These are phyloP conservation scores for Centropus bengalensis DNA, from an alignment of 2,113 vertebrate species.

Conservation along the genomic window DNA sequence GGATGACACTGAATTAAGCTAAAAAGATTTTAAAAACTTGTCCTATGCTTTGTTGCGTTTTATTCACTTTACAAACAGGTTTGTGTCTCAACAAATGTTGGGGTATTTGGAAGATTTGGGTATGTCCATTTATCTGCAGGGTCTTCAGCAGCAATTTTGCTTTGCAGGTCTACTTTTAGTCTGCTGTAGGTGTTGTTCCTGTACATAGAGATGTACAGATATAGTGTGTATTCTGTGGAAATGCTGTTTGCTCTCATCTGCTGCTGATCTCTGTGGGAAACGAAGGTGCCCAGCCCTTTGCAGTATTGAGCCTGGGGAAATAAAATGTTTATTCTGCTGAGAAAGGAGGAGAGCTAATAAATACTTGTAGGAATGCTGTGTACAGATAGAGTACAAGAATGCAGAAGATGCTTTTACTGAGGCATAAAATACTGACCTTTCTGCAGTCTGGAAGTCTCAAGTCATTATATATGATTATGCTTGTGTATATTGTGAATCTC, in stretches of 20 bases:
- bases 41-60: not conserved
- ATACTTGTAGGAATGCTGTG: not conserved
- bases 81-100: not conserved
- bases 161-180: not conserved
- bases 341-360: not conserved
- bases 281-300: not conserved
- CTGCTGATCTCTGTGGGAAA: not conserved
- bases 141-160: not conserved
- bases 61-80: not conserved
- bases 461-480: not conserved
- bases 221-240: fast-evolving
- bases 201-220: fast-evolving
- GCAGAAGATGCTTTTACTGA: not conserved
- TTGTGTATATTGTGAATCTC: not conserved
- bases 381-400: not conserved
- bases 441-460: not conserved
- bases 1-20: too few species aligned
- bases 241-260: not conserved
- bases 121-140: not conserved
- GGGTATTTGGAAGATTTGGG: not conserved
- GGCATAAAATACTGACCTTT: not conserved
- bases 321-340: not conserved
- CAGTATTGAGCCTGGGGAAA: not conserved
- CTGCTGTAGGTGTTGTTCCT: not conserved
- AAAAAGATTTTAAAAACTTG: not conserved